These are phyloP conservation scores for Philaenus spumarius DNA, from an alignment of 1,140 invertebrate genomes.

Conservation along the genomic window DNA sequence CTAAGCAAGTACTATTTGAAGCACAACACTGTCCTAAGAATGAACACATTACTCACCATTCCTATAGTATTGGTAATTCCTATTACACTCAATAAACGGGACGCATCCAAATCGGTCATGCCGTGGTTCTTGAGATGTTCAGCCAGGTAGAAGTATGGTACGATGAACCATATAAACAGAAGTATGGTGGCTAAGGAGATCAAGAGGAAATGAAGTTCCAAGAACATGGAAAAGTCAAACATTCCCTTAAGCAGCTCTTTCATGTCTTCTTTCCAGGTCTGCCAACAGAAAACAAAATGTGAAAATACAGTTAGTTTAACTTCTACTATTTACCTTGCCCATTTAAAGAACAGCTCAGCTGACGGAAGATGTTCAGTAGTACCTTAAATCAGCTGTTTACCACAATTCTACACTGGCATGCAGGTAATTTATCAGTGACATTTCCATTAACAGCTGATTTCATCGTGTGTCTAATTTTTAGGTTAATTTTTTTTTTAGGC, in stretches of 20 bases:
- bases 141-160: too few relatives aligned
- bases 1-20: too few relatives aligned
- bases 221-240: constrained; percentile 71
- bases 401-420: too few relatives aligned
- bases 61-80: constrained; percentile 84
- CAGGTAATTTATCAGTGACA: too few relatives aligned
- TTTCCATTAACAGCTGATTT: too few relatives aligned
- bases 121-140: constrained; percentile 75
- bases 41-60: too few relatives aligned
- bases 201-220: constrained; percentile 69
- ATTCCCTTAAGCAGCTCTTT: constrained; percentile 62
- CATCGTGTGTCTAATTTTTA: too few relatives aligned
- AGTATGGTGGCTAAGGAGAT: constrained; percentile 77
- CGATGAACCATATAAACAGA: constrained; percentile 84
- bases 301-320: too few relatives aligned
- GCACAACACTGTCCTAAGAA: too few relatives aligned
- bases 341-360: neutral
- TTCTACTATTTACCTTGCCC: neutral
- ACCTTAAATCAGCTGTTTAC: too few relatives aligned
- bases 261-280: constrained; percentile 68
- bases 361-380: neutral
- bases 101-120: constrained; percentile 60
- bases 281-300: too few relatives aligned
- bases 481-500: too few relatives aligned
- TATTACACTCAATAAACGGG: constrained; percentile 69